Conservation (phyloP, 2,797 vertebrate species). For the Neosilurus mollespiculum region DNA sequence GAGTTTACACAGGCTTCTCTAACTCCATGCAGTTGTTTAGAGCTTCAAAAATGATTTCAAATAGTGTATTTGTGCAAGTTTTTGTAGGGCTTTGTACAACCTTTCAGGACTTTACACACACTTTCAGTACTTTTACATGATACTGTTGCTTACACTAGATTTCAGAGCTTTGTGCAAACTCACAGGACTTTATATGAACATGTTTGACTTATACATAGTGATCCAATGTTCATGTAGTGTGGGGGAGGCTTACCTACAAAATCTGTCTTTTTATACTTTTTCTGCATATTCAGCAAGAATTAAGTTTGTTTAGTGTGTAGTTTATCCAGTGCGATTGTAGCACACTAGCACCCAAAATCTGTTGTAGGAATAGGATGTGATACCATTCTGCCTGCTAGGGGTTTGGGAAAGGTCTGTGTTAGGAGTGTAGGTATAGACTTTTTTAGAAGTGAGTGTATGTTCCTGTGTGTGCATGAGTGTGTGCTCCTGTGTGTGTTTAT, state of each 20-base stretch:
- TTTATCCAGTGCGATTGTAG: not conserved
- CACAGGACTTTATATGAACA: not conserved
- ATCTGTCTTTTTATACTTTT: not conserved
- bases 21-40: not conserved
- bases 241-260: not conserved
- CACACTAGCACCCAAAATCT: not conserved
- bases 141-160: not conserved
- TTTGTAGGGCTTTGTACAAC: too few species aligned
- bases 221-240: not conserved
- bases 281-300: not conserved
- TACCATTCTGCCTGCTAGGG: not conserved
- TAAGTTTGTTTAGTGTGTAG: too few species aligned
- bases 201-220: not conserved
- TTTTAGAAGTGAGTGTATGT: not conserved
- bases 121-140: not conserved
- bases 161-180: not conserved
- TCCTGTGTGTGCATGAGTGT: constrained; percentile 1
- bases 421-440: not conserved
- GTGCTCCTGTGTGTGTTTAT: not conserved
- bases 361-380: not conserved
- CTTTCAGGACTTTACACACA: not conserved
- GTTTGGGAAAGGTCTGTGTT: not conserved
- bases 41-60: too few species aligned
- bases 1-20: not conserved
- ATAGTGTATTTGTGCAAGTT: too few species aligned